phyloP scores from a whole-genome alignment of 2,797 vertebrate genomes.

The Florisuga fusca region DNA sequence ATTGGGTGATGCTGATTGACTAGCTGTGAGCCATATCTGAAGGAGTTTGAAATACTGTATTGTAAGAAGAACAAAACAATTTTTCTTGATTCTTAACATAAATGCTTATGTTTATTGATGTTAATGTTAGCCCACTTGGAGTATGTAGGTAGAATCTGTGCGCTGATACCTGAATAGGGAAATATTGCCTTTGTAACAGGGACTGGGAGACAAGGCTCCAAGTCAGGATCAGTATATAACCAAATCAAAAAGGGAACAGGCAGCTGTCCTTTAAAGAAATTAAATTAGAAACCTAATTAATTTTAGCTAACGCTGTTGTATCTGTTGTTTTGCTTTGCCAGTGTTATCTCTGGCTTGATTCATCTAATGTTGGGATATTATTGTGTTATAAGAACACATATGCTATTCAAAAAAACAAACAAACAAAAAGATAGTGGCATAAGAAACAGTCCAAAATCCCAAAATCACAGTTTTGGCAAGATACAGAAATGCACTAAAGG shows the following conservation, averaged over 20 bases:
- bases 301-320: background rate
- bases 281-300: background rate
- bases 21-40: background rate
- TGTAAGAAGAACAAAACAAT: background rate
- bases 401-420: background rate
- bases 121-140: background rate
- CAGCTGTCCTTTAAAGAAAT: constrained; percentile 26
- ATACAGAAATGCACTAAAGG: background rate
- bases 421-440: background rate
- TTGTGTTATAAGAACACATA: background rate
- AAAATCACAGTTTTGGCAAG: background rate
- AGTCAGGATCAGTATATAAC: background rate
- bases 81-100: background rate
- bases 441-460: background rate
- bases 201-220: background rate
- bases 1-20: background rate
- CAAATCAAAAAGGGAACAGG: constrained; percentile 3
- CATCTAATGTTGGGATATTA: background rate
- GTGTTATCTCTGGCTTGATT: background rate
- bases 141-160: background rate
- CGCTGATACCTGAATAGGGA: background rate
- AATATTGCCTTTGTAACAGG: background rate
- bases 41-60: background rate
- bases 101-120: background rate
- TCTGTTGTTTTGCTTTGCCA: constrained; percentile 19